Conservation (phyloP, 2,797 vertebrate species). For the Octomys mimax region DNA sequence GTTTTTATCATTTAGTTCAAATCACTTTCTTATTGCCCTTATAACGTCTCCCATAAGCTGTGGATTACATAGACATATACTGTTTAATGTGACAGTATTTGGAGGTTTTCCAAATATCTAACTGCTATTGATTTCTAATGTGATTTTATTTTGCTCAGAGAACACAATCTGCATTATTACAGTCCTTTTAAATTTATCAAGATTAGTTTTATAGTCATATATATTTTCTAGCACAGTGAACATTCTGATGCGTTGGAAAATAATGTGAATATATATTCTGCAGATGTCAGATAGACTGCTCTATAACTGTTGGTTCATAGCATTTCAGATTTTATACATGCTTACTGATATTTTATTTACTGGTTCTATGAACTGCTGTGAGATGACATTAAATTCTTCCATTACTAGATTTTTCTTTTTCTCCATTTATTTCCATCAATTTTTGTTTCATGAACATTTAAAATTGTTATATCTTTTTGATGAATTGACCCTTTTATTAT, state of each 20-base stretch:
- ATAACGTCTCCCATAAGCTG: constrained; percentile 9
- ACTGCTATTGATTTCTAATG: constrained; percentile 60
- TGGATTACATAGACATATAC: constrained; percentile 19
- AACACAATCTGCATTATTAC: constrained; percentile 35
- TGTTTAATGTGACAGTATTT: background rate
- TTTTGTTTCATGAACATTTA: background rate
- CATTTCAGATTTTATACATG: constrained; percentile 25
- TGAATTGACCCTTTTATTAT: no score
- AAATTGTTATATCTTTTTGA: background rate
- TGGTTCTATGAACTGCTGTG: constrained; percentile 31
- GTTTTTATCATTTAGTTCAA: constrained; percentile 60
- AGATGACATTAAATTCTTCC: background rate
- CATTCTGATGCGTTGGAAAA: background rate
- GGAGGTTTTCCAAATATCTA: constrained; percentile 57
- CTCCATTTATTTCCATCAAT: background rate
- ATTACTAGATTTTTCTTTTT: background rate
- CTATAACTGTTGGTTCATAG: background rate
- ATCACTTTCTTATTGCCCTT: constrained; percentile 65
- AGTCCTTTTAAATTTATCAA: constrained; percentile 49
- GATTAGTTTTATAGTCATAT: constrained; percentile 36
- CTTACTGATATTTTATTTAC: background rate
- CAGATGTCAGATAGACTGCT: background rate
- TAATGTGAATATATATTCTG: background rate
- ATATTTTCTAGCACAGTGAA: background rate
- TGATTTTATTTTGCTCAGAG: constrained; percentile 48